Evolutionary conservation across 1,140 invertebrate species (phyloP), one percentile per base, ranked within the genome.

Genomic region (Oryzaephilus surinamensis): DNA sequence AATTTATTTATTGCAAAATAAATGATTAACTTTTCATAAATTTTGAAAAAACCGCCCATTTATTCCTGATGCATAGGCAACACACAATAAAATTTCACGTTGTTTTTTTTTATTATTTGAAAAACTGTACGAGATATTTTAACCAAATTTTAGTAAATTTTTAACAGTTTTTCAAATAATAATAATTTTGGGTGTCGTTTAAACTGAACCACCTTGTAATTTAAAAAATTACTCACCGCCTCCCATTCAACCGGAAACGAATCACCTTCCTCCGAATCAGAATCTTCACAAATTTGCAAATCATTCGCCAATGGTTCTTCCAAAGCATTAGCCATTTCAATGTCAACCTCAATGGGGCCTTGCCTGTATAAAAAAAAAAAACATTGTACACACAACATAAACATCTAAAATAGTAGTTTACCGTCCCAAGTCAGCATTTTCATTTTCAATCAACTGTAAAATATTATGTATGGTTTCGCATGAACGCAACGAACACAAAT

Each of bases 401-500:
- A 24, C 5, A 24, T n/a, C 10, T 24, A 24, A n/a, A n/a, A 24
- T 2, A 2, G 20, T 6, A 21, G 10, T 6, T 24, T 24, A 80
- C 77, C 79, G 73, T 52, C 82, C 82, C 36, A 87, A 62, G 62
- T 83, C 74, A 46, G 69, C 73, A 33, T 69, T 64, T 45, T 76
- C 66, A 37, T 71, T 63, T 55, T 82, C 73, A 19, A 87, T 60
- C 43, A 89, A 69, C 37, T 75, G 67, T 39, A 84, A 62, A 14
- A 90, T 57, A 63, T 89, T 88, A 46, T 77, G 73, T 19, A 88
- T 58, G 1, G 84, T 84, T 52, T 77, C 73, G 51, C 73, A 69
- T 15, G 82, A 74, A 55, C 78, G 72, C 14, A 88, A 55, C 4
- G 70, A 58, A 7, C 70, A 63, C 15, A 73, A 55, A 52, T 79